Evolutionary conservation across 2,797 vertebrate species (phyloP).

Genomic region (Crenuchus spilurus): DNA sequence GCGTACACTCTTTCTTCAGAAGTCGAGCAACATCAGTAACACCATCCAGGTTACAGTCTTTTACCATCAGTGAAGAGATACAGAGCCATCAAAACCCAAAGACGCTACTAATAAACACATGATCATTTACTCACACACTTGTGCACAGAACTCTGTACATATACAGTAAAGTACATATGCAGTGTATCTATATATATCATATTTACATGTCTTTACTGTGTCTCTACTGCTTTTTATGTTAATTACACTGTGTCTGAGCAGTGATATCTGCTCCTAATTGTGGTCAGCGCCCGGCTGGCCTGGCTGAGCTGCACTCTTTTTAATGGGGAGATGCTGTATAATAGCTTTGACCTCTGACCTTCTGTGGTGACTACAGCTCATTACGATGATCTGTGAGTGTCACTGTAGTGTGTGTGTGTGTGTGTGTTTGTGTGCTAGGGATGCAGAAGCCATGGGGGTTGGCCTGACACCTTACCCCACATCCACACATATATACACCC

Average conservation of each 20-base stretch:
- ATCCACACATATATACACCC: constrained; percentile 39
- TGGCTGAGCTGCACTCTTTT: constrained; percentile 64
- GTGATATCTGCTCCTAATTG: constrained; percentile 50
- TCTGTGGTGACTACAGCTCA: constrained; percentile 71
- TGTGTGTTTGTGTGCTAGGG: constrained; percentile 40
- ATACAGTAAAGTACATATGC: too few species aligned
- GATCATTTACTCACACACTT: too few species aligned
- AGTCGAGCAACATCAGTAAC: too few species aligned
- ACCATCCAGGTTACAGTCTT: too few species aligned
- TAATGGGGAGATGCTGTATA: constrained; percentile 74
- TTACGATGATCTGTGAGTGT: constrained; percentile 73
- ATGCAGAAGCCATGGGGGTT: constrained; percentile 51
- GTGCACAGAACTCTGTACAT: too few species aligned
- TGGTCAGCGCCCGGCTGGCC: constrained; percentile 62
- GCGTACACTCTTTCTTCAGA: too few species aligned
- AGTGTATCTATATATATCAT: neutral
- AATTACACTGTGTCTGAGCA: constrained; percentile 44
- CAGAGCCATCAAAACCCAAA: too few species aligned
- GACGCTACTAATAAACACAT: too few species aligned
- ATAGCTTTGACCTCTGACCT: constrained; percentile 79
- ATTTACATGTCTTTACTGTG: constrained; percentile 15
- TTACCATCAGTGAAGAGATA: too few species aligned
- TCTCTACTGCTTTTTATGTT: constrained; percentile 38
- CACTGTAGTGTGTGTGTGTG: constrained; percentile 41
- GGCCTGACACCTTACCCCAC: constrained; percentile 32